phyloP scores from a whole-genome alignment of 1,140 invertebrate genomes.

The Sminthurides bifidus region DNA sequence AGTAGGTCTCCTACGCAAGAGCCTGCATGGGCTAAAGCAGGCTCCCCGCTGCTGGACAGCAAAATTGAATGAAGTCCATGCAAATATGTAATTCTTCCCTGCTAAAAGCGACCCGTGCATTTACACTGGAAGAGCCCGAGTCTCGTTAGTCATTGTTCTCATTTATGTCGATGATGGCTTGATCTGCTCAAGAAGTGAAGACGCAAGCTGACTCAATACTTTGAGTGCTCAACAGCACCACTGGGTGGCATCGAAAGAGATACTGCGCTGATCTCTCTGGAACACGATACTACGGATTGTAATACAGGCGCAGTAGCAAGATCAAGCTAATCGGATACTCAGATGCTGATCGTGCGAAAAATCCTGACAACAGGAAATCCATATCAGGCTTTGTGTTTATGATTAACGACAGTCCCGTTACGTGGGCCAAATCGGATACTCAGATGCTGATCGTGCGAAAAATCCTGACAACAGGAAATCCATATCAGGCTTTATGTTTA shows the following conservation, averaged over 20 bases:
- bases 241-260: conserved; percentile 28
- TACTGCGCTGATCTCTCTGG: conserved; percentile 32
- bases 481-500: conserved; percentile 35
- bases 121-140: conserved; percentile 27
- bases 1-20: no score
- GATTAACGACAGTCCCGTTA: conserved; percentile 36
- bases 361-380: conserved; percentile 14
- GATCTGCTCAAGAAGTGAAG: conserved; percentile 14
- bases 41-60: conserved; percentile 38
- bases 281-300: conserved; percentile 24
- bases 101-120: conserved; percentile 35
- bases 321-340: conserved; percentile 5
- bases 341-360: conserved; percentile 23
- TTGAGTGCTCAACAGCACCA: conserved; percentile 20
- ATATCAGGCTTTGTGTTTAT: conserved; percentile 35
- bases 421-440: no score
- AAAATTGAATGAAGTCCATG: conserved; percentile 28
- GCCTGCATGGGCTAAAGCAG: no score
- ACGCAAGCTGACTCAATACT: conserved; percentile 22
- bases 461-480: conserved; percentile 15
- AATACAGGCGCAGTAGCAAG: not conserved
- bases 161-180: conserved; percentile 39
- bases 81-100: conserved; percentile 33
- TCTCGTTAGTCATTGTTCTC: conserved; percentile 31
- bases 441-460: conserved; percentile 24